phyloP scores from a whole-genome alignment of 2,113 vertebrate species.

The Sander lucioperca region DNA sequence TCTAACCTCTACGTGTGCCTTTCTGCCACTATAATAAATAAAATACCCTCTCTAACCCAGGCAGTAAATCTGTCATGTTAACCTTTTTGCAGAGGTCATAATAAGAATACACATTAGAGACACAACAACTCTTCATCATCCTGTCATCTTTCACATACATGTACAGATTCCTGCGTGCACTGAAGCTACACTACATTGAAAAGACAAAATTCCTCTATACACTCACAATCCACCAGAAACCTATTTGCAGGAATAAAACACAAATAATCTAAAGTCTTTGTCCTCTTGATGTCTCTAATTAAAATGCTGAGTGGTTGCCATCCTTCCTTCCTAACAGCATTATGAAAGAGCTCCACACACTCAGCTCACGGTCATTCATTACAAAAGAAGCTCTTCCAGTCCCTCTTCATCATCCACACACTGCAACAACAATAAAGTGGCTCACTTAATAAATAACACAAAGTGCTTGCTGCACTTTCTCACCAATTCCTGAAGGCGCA shows the following conservation, averaged over 20 bases:
- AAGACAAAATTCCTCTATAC: slow-evolving; percentile 17
- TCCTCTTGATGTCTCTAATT: slow-evolving; percentile 41
- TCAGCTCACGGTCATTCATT: slow-evolving; percentile 56
- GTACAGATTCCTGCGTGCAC: slow-evolving; percentile 8
- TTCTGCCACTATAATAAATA: neutral
- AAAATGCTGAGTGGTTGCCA: slow-evolving; percentile 36
- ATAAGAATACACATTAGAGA: neutral
- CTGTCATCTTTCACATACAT: neutral
- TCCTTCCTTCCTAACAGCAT: slow-evolving; percentile 16
- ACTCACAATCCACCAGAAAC: neutral
- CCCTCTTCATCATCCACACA: slow-evolving; percentile 29
- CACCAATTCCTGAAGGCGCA: slow-evolving; percentile 96
- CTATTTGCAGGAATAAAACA: slow-evolving; percentile 11
- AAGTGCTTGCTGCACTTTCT: slow-evolving; percentile 49
- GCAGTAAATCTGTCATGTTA: neutral
- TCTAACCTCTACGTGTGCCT: neutral
- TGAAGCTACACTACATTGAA: neutral
- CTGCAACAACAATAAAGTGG: slow-evolving; percentile 31
- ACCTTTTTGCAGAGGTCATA: neutral
- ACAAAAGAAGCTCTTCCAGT: slow-evolving; percentile 32
- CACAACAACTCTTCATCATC: neutral
- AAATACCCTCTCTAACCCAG: neutral
- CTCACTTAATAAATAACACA: slow-evolving; percentile 35
- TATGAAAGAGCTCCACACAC: slow-evolving; percentile 24
- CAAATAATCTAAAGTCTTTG: slow-evolving; percentile 22